Percentiles rank a stretch among this genome's conserved stretches.
phyloP scores from a whole-genome alignment of 2,888 invertebrate genomes.

The Callyntrura sp. region DNA sequence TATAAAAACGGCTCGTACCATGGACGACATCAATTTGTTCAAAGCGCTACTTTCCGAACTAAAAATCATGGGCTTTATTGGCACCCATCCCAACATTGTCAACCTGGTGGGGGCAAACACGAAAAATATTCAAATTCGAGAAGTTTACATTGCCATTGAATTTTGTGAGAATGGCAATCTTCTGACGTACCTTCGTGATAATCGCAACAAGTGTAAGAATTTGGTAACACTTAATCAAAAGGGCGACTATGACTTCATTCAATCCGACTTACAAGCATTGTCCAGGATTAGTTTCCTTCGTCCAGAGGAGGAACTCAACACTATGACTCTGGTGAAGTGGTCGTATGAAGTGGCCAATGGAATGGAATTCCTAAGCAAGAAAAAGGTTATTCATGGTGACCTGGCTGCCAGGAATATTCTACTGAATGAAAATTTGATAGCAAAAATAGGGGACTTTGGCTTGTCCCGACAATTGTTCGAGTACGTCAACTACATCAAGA shows the following conservation, averaged over 20 bases:
- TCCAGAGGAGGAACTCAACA: not conserved
- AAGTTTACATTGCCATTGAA: conserved; percentile 79
- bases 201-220: conserved; percentile 60
- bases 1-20: conserved; percentile 75
- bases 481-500: conserved; percentile 71
- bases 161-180: conserved; percentile 77
- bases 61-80: conserved; percentile 79
- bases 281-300: conserved; percentile 23
- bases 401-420: conserved; percentile 77
- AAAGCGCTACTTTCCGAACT: conserved; percentile 78
- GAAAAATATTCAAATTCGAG: conserved; percentile 75
- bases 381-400: conserved; percentile 79
- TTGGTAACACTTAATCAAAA: conserved; percentile 55
- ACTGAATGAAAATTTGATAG: conserved; percentile 40
- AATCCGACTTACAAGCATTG: not conserved
- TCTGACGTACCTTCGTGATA: conserved; percentile 59
- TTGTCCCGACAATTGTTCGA: conserved; percentile 73
- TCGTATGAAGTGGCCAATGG: conserved; percentile 74
- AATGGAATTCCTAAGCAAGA: conserved; percentile 76
- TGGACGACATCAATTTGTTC: conserved; percentile 73
- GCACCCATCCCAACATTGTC: conserved; percentile 75
- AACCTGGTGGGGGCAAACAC: conserved; percentile 75
- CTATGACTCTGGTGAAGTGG: conserved; percentile 62
- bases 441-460: conserved; percentile 79
- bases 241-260: conserved; percentile 49